Evolutionary conservation across 2,113 vertebrate genomes (phyloP), one percentile per base, ranked within the genome.

Genomic region (Solea senegalensis): DNA sequence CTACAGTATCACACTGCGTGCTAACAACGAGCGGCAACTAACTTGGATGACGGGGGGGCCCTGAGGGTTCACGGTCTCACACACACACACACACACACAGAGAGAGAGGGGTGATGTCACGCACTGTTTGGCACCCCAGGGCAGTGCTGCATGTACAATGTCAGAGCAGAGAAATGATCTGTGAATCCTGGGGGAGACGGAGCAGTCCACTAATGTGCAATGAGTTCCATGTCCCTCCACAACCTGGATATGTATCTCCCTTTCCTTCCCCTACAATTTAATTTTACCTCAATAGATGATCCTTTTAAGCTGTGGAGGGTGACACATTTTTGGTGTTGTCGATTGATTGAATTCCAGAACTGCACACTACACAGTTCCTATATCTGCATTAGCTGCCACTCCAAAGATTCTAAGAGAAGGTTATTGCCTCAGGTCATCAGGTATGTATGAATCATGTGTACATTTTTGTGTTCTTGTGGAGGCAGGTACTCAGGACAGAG

Each of bases 131-230:
- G 65, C 84, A 68, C 85, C 86, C 74, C 60, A 34, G 87, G 89
- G 87, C 87, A 84, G 72, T 57, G 80, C 85, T 78, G 82, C 77
- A 83, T 87, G 84, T 88, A 85, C 84, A 80, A 78, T 85, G 89
- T 90, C 91, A 90, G 82, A 71, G 82, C 84, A 83, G 89, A 91
- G 89, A 92, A 94, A 93, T 90, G 86, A 90, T 88, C 85, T 85
- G 86, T 89, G 84, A 90, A 90, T 86, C 88, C 86, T 84, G 61
- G 40, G 86, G 91, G 21, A 21, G 21, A 1, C 1, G 21, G 89
- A 90, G 88, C 76, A 71, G 79, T 81, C 65, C 44, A 74, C 90
- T 91, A 90, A 92, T 91, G 86, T 88, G 85, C 84, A 76, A 79
- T 68, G 85, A 87, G 78, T 84, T 80, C 72, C 59, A 78, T 77